Evolutionary conservation across 2,797 vertebrate species (phyloP).

Genomic region (Eulemur albifrons): DNA sequence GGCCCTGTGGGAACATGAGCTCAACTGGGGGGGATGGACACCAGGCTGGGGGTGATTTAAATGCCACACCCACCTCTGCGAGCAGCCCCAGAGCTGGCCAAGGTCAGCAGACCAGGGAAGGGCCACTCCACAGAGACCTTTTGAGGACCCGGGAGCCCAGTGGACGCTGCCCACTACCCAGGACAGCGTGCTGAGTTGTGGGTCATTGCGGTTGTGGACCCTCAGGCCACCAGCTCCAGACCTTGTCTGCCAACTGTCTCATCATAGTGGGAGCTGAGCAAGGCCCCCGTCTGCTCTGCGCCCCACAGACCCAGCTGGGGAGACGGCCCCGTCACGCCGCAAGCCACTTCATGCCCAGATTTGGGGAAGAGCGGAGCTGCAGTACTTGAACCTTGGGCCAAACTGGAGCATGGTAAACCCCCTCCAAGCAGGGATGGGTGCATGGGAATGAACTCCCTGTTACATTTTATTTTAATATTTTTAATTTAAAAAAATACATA

Average conservation of each 20-base stretch:
- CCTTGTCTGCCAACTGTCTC: neutral
- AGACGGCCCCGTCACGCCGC: fast-evolving
- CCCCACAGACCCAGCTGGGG: neutral
- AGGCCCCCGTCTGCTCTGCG: too few relatives aligned
- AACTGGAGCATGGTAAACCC: neutral
- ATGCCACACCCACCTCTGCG: neutral
- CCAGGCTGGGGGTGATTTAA: neutral
- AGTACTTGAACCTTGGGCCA: neutral
- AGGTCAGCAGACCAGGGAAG: neutral
- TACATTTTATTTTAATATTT: neutral
- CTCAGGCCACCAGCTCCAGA: neutral
- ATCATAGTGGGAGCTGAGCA: neutral
- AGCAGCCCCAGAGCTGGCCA: neutral
- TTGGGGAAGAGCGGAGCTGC: neutral
- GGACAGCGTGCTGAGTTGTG: neutral
- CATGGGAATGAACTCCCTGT: neutral
- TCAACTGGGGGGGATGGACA: neutral
- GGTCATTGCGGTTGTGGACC: fast-evolving
- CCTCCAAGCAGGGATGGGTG: neutral
- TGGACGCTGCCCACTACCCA: neutral
- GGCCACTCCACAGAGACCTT: neutral
- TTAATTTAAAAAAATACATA: neutral
- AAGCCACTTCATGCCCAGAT: too few relatives aligned
- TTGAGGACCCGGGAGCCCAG: neutral
- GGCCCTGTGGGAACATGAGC: neutral